phyloP scores from a whole-genome alignment of 2,888 invertebrate species.

The Nephrotoma appendiculata region DNA sequence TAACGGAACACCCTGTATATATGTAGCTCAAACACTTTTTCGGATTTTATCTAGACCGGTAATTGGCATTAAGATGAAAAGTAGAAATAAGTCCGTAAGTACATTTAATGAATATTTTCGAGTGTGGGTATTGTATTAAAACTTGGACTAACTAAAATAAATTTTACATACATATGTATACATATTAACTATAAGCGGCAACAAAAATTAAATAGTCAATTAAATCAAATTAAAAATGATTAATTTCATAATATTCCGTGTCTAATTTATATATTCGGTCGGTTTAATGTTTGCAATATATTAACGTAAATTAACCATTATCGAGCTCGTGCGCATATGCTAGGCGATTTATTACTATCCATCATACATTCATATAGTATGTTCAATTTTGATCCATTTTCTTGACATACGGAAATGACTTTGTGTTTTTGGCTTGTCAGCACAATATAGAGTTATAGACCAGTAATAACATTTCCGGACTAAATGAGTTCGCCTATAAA shows the following conservation, averaged over 20 bases:
- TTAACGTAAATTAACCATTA: background rate
- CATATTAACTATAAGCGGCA: background rate
- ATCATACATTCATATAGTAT: background rate
- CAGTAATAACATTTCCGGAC: background rate
- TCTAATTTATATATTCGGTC: background rate
- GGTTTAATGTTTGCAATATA: background rate
- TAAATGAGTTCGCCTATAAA: background rate
- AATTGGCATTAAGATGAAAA: background rate
- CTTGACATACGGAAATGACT: background rate
- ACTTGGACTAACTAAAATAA: background rate
- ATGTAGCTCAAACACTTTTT: background rate
- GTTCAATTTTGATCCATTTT: background rate
- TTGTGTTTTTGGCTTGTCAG: background rate
- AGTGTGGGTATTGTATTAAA: background rate
- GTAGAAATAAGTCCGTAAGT: background rate
- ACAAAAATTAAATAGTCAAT: background rate
- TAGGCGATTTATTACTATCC: background rate
- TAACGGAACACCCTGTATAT: too few relatives aligned
- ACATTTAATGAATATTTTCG: background rate
- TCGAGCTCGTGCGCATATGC: background rate
- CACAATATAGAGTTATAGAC: background rate
- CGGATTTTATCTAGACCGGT: background rate
- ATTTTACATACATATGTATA: background rate
- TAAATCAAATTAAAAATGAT: background rate
- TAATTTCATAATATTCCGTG: background rate